phyloP scores from a whole-genome alignment of 2,797 vertebrate species.

The Furcifer pardalis region DNA sequence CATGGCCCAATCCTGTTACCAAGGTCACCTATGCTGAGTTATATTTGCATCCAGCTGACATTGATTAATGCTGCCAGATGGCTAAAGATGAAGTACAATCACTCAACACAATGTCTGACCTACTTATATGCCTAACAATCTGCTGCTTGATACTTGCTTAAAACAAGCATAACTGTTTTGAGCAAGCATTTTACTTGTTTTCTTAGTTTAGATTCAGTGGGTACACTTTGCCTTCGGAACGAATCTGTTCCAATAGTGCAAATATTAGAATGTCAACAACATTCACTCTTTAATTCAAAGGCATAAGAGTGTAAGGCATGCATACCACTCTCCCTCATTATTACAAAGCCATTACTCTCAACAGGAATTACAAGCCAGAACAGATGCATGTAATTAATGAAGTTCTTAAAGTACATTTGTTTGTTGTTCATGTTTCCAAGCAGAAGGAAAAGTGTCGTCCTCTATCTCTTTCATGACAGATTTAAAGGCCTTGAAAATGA shows the following conservation, averaged over 20 bases:
- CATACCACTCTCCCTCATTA: background rate
- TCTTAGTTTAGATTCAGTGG: conserved; percentile 58
- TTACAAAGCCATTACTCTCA: conserved; percentile 27
- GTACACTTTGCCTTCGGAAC: conserved; percentile 28
- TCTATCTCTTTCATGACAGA: no score
- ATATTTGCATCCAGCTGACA: conserved; percentile 81
- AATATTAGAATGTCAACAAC: background rate
- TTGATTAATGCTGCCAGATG: conserved; percentile 88
- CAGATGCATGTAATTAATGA: background rate
- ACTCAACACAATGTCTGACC: conserved; percentile 83
- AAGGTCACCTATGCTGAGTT: conserved; percentile 81
- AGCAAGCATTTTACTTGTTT: conserved; percentile 80
- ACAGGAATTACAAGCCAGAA: conserved; percentile 3
- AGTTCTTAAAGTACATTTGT: conserved; percentile 17
- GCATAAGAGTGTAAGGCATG: background rate
- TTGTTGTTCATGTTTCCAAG: background rate
- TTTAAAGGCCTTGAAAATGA: no score
- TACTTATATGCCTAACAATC: conserved; percentile 84
- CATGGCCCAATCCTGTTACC: conserved; percentile 47
- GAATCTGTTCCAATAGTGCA: conserved; percentile 40
- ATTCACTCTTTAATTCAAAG: conserved; percentile 23
- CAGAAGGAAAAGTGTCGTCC: background rate
- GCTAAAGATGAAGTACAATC: conserved; percentile 78
- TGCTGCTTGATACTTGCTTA: conserved; percentile 74
- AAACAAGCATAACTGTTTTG: conserved; percentile 73